Base-by-base conservation (phyloP, 1,140 invertebrate genomes). In the Drosophila mayri region DNA sequence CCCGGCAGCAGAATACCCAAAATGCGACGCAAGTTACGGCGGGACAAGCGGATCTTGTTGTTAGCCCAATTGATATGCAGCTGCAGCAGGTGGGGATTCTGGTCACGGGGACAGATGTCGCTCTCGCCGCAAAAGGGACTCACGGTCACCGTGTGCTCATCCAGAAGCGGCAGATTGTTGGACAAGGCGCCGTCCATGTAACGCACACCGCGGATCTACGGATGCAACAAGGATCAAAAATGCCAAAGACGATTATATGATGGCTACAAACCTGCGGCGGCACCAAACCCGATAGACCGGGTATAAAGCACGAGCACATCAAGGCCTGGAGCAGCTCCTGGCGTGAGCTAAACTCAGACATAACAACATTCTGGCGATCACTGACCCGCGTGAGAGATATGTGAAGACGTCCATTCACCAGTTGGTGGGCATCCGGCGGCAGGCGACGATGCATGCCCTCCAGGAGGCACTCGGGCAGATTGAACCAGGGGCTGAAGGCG, bases 121-220 rank as follows among this genome's bases (percentile, higher is more conserved):
- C 96, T 98, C 93, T 99, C 98, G 0, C 99, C 99, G 88, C 97
- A 97, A 93, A 99, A 99, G 1, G 99, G 99, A 90, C 97, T 98
- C 22, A 99, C 97, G 0, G 98, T 99, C 64, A 99, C 96, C 0
- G 99, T 99, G 87, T 99, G 96, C 90, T 98, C 96, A 93, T 99
- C 98, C 14, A 99, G 92, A 2, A 97, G 95, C 0, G 98, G 98
- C 74, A 99, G 94, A 94, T 99, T 99, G 85, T 99, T 96, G 59
- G 97, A 98, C 87, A 99, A 97, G 6, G 98, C 98, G 38, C 99
- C 99, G 93, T 99, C 99, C 94, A 99, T 98, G 92, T 99, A 99
- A 20, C 97, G 94, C 38, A 97, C 95, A 25, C 98, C 98, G 81
- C 96, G 96, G 92, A 98, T 98, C 66, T 70, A 22, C 10, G 25